Evolutionary conservation across 1,140 invertebrate genomes (phyloP), one percentile per base, ranked within the genome.

Genomic region (Antheraea pernyi): DNA sequence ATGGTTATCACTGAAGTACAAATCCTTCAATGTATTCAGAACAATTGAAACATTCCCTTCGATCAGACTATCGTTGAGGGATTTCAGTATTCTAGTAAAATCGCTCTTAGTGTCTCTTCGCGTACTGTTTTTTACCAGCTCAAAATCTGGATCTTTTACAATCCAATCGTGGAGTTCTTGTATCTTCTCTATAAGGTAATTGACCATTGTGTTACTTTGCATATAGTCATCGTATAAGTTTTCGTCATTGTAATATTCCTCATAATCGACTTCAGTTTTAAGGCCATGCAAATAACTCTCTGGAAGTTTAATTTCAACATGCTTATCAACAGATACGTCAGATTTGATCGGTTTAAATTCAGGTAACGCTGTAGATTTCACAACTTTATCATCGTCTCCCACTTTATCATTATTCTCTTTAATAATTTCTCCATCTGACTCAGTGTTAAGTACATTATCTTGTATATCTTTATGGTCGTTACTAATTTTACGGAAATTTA

Each of bases 131-230:
- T 59, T 72, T n/a, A 67, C 66, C 0, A 30, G 68, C 7, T 86
- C 80, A 37, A 90, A 82, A 69, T 91, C 88, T 0, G 88, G 77
- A 71, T 92, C 89, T 0, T 81, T 79, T 0, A 81, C 82, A 3
- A 94, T 81, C 93, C 93, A 94, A 70, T 93, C 90, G 67, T 93
- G 89, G 0, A 94, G 62, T 18, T 94, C 93, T 62, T 93, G 91
- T 0, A 94, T 82, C 70, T 93, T 91, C 69, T 93, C 89, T 58
- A 92, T 90, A 18, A 92, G 73, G 67, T 92, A 92, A 73, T 76
- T 90, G 0, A 85, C 89, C 86, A 92, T 89, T 0, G 85, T 79
- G 18, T 90, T 91, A 36, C 87, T 90, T 78, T 91, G 79, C 78
- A 91, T 84, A 46, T 92, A 92, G 72, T 92, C 88, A 19, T 90